A percentile compares a stretch with the other conserved stretches of the same genome.
Conservation (phyloP, 2,113 vertebrate species). For the Ceyx cyanopectus region DNA sequence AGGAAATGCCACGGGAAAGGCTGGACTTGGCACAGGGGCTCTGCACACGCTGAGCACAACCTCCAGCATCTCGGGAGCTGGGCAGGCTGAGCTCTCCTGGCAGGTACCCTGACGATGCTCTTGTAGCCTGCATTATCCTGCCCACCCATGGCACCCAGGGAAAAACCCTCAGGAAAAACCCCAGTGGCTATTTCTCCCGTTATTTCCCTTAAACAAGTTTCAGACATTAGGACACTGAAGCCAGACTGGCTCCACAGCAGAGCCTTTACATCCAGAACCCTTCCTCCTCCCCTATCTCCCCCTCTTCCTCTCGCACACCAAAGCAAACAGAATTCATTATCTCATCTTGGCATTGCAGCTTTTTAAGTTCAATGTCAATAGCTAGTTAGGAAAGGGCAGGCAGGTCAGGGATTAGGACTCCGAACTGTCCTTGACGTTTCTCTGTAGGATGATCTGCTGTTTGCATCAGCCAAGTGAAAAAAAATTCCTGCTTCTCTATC, state of each 20-base stretch:
- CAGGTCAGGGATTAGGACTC: slow-evolving; percentile 81
- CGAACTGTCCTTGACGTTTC: slow-evolving; percentile 78
- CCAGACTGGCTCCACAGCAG: background rate
- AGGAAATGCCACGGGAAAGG: background rate
- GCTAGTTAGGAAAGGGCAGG: slow-evolving; percentile 79
- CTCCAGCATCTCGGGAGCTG: too few species aligned
- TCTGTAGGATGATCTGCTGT: slow-evolving; percentile 77
- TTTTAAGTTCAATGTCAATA: slow-evolving; percentile 83
- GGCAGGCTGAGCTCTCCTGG: background rate
- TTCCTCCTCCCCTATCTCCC: background rate
- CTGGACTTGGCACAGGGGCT: background rate
- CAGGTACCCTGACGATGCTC: accelerated
- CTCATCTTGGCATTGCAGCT: slow-evolving; percentile 72
- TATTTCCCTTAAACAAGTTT: background rate
- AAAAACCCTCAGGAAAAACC: too few species aligned
- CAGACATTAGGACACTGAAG: background rate
- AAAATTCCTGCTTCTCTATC: slow-evolving; percentile 72
- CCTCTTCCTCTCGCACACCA: slow-evolving; percentile 44
- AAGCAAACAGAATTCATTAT: slow-evolving; percentile 75
- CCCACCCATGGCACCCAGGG: background rate
- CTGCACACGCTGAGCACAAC: accelerated
- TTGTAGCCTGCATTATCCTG: background rate
- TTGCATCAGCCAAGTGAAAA: slow-evolving; percentile 74
- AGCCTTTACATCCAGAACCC: background rate
- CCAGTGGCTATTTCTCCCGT: background rate